Evolutionary conservation across 1,140 invertebrate genomes (phyloP), one percentile per base, ranked within the genome.

Genomic region (Tribolium madens): DNA sequence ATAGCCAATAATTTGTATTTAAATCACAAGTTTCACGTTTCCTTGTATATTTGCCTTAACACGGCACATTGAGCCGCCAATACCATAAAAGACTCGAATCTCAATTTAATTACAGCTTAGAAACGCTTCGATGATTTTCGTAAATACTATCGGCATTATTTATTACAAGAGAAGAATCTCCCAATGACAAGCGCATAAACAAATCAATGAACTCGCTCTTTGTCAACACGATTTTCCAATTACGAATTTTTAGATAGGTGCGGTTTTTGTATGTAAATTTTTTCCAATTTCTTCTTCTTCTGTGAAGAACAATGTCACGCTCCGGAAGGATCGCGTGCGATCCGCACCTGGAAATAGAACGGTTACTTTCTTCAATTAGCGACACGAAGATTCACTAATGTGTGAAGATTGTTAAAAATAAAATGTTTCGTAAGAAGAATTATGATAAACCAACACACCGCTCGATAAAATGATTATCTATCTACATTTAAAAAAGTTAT

Each of bases 21-120:
- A 64, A 64, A 64, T 64, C 57, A 64, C 57, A 64, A 64, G 57
- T 64, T 64, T 64, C 57, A 64, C 57, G 26, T 64, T 64, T 64
- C 57, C 57, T 31, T 36, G 13, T 57, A 17, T 21, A 57, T 57
- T 64, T 64, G 10, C 57, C 57, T 33, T 64, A 57, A 18, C 52
- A n/a, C 52, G 52, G 52, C 52, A 64, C 13, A 64, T n/a, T 15
- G 4, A n/a, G 21, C 36, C 36, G 36, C 36, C 36, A 64, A 36
- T 18, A 21, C 57, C 57, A 64, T 64, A 33, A 64, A 64, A 64
- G 57, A 31, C 26, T 26, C 21, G 26, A 64, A n/a, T 36, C 26
- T 57, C 26, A 64, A 33, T 64, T 64, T 64, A 64, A 64, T 64
- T 64, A 64, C 57, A 64, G 21, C 57, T 64, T 64, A 36, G 21